A percentile compares a stretch with the other conserved stretches of the same genome.
Evolutionary conservation across 2,888 invertebrate species (phyloP).

Genomic region (Ormyrus thymus): DNA sequence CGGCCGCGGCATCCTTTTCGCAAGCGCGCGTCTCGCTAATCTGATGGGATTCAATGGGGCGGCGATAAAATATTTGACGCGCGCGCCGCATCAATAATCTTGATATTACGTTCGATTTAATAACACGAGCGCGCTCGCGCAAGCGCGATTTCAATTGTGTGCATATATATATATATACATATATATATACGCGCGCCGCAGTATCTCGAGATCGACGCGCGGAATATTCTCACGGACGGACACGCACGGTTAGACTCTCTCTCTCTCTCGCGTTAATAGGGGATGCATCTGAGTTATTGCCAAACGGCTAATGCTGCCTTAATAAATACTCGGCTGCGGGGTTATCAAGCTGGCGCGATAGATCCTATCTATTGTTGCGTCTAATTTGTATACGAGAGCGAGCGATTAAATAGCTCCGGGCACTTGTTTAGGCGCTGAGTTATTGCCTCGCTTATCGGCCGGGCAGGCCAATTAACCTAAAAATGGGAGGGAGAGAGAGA

Average conservation of each 20-base stretch:
- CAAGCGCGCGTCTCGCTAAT: conserved; percentile 23
- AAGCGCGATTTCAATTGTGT: conserved; percentile 42
- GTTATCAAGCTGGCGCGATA: background rate
- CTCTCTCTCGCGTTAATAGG: background rate
- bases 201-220: conserved; percentile 8
- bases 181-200: background rate
- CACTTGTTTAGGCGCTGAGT: background rate
- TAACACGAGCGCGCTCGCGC: conserved; percentile 34
- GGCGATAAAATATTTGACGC: conserved; percentile 41
- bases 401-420: background rate
- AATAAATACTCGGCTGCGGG: background rate
- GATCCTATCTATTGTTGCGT: background rate
- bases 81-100: conserved; percentile 45
- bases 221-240: conserved; percentile 14
- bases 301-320: background rate
- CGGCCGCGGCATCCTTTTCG: conserved; percentile 7
- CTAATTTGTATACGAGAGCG: no score
- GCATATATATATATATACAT: no score
- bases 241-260: background rate
- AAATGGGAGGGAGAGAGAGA: no score
- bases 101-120: conserved; percentile 53
- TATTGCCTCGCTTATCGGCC: background rate
- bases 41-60: conserved; percentile 44
- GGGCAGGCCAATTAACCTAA: background rate
- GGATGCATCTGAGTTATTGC: background rate